A percentile compares a stretch with the other conserved stretches of the same genome.
phyloP scores from a whole-genome alignment of 2,113 vertebrate genomes.

The Eublepharis macularius region DNA sequence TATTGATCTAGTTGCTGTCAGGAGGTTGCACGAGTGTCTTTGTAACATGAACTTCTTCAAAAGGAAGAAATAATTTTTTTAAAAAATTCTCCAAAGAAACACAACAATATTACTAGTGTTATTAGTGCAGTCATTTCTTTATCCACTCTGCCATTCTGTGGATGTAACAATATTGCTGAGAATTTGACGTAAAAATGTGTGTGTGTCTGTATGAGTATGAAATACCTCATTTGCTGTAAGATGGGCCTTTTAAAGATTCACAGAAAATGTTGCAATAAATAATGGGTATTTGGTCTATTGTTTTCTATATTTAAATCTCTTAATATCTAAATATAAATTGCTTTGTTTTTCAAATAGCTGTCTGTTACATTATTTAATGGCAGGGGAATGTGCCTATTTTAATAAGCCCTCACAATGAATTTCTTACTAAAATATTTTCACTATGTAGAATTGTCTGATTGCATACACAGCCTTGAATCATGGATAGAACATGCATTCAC shows the following conservation, averaged over 20 bases:
- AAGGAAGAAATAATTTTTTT: not conserved
- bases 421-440: slow-evolving; percentile 42
- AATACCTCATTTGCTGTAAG: not conserved
- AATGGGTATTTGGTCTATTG: not conserved
- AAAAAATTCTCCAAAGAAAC: not conserved
- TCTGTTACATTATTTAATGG: slow-evolving; percentile 13
- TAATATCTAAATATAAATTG: slow-evolving; percentile 44
- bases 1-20: not conserved
- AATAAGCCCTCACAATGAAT: slow-evolving; percentile 4
- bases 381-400: slow-evolving; percentile 12
- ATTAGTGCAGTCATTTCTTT: not conserved
- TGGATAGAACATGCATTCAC: slow-evolving; percentile 66
- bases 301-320: not conserved
- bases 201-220: not conserved
- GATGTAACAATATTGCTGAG: not conserved
- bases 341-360: slow-evolving; percentile 11
- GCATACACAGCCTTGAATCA: slow-evolving; percentile 73
- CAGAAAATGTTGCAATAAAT: not conserved
- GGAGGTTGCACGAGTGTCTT: too few relatives aligned
- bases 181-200: not conserved
- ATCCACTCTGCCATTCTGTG: not conserved
- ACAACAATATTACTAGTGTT: not conserved
- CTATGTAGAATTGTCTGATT: slow-evolving; percentile 43
- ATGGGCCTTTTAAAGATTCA: not conserved
- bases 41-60: not conserved